Base-by-base conservation (phyloP, 1,140 invertebrate genomes). In the Pseudomyrmex dendroicus region DNA sequence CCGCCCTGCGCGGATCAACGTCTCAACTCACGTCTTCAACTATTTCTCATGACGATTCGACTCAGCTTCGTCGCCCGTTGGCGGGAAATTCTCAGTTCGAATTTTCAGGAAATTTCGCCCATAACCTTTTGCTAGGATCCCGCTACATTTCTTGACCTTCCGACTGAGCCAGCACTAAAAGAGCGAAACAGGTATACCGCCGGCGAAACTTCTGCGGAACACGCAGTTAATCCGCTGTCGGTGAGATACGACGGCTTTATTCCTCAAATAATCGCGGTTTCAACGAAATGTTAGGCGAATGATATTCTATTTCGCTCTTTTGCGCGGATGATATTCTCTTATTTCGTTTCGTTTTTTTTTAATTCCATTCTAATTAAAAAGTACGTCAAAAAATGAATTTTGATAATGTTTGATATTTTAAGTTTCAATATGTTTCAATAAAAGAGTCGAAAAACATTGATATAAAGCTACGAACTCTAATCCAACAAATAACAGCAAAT, bases 31-130 rank as follows among this genome's bases (percentile, higher is more conserved):
- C 54, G 15, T 48, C 50, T 12, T 44, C 7, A 13, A 20, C 35
- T 35, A 7, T 15, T 12, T 3, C 44, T 15, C 22, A 35, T 64
- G 17, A 22, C 64, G 52, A 68, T 78, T 70, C 64, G 15, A 70
- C 44, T 78, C 35, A n/a, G 44, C 35, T 13, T 78, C 35, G 35
- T 35, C 64, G 20, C 61, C 17, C 46, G 20, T 59, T 61, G 54
- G 15, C 44, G 46, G 0, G 8, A 67, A 35, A 35, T 80, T 72
- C 20, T 2, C 20, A 78, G 10, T n/a, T 80, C 22, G 54, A 68
- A 44, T 70, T 78, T 48, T 35, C 50, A 52, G 64, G 12, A 56
- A 80, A 80, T 80, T 72, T 70, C 20, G 52, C 44, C 64, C 56
- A 59, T 50, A 70, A 72, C n/a, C 54, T 72, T 68, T 66, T 15